Evolutionary conservation across 2,797 vertebrate genomes (phyloP).

Genomic region (Silurus lanzhouensis): DNA sequence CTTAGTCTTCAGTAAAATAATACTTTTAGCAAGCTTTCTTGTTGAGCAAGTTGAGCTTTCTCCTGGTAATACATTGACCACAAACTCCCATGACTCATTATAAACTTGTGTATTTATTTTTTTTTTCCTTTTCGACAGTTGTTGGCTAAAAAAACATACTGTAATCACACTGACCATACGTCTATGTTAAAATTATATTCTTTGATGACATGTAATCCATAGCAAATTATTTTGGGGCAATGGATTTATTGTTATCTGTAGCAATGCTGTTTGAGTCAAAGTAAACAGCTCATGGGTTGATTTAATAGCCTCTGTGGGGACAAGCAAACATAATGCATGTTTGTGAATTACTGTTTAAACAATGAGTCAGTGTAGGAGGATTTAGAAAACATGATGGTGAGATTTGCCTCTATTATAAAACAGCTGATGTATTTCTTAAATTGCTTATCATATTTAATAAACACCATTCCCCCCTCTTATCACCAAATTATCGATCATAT

Average conservation of each 20-base stretch:
- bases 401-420: background rate
- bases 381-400: background rate
- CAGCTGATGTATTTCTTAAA: background rate
- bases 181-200: slow-evolving; percentile 66
- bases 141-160: slow-evolving; percentile 71
- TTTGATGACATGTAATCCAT: slow-evolving; percentile 47
- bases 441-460: background rate
- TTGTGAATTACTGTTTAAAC: slow-evolving; percentile 4
- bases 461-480: background rate
- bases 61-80: slow-evolving; percentile 65
- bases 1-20: background rate
- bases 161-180: slow-evolving; percentile 70
- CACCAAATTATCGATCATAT: background rate
- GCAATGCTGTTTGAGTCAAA: background rate
- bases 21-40: background rate
- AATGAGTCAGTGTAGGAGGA: background rate
- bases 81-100: slow-evolving; percentile 67
- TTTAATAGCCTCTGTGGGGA: background rate
- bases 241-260: background rate
- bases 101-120: slow-evolving; percentile 79
- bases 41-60: background rate
- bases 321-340: slow-evolving; percentile 6
- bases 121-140: slow-evolving; percentile 63
- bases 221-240: background rate
- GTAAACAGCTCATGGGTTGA: background rate